phyloP scores from a whole-genome alignment of 2,797 vertebrate genomes.

The Miichthys miiuy region DNA sequence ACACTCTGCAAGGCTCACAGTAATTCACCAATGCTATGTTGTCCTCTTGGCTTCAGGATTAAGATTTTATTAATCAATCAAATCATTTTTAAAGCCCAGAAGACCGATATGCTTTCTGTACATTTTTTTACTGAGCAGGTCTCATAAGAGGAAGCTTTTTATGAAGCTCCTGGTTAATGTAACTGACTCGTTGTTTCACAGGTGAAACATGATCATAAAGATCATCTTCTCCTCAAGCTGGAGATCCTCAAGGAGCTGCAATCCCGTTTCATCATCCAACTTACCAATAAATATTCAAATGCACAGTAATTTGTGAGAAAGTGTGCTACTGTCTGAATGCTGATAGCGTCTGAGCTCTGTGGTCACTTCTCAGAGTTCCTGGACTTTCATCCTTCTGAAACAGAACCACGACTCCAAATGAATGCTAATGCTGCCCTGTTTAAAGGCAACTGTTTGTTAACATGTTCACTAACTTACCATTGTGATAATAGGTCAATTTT shows the following conservation, averaged over 20 bases:
- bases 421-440: too few species aligned
- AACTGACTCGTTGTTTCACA: not conserved
- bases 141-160: not conserved
- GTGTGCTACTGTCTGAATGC: too few species aligned
- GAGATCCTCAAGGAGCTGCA: not conserved
- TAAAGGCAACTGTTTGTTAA: too few species aligned
- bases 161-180: not conserved
- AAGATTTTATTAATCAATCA: not conserved
- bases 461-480: not conserved
- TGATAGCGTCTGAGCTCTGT: too few species aligned
- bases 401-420: too few species aligned
- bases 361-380: too few species aligned
- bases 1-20: too few species aligned
- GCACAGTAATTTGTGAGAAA: not conserved
- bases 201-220: too few species aligned
- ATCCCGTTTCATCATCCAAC: not conserved
- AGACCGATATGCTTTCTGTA: not conserved
- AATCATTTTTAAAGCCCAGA: not conserved
- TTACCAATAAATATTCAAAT: not conserved
- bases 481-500: not conserved
- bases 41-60: not conserved
- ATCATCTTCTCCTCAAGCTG: not conserved
- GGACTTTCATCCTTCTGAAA: too few species aligned
- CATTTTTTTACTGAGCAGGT: not conserved
- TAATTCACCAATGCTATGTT: not conserved